These are phyloP conservation scores for Oreochromis niloticus DNA, from an alignment of 2,113 vertebrate species.

Conservation along the genomic window DNA sequence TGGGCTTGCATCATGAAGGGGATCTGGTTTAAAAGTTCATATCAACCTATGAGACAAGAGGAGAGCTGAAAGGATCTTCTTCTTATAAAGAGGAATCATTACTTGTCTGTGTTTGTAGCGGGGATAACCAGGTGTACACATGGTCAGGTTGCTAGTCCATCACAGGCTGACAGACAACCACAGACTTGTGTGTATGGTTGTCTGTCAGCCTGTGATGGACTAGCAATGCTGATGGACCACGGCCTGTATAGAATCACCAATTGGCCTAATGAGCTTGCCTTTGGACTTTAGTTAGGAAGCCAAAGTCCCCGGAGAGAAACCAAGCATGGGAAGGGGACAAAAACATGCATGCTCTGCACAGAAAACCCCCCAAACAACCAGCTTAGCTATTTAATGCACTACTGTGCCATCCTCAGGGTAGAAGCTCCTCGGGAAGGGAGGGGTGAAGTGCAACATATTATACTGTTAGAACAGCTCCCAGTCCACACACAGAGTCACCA, in stretches of 20 bases:
- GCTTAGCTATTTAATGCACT: not conserved
- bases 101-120: not conserved
- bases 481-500: not conserved
- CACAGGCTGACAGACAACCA: not conserved
- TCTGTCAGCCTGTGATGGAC: not conserved
- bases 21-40: not conserved
- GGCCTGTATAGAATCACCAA: not conserved
- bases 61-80: not conserved
- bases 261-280: not conserved
- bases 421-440: not conserved
- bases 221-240: not conserved
- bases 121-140: accelerated
- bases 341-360: not conserved
- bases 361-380: not conserved
- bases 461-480: not conserved
- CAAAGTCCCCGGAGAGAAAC: not conserved
- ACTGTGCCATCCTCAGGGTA: not conserved
- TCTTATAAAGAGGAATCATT: not conserved
- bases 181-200: not conserved
- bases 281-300: not conserved
- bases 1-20: not conserved
- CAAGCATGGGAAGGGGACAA: not conserved
- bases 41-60: not conserved
- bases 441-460: not conserved
- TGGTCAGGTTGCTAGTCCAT: not conserved